Percentiles rank a stretch among this genome's conserved stretches.
Conservation (phyloP, 2,888 invertebrate genomes). For the Lobophora halterata region DNA sequence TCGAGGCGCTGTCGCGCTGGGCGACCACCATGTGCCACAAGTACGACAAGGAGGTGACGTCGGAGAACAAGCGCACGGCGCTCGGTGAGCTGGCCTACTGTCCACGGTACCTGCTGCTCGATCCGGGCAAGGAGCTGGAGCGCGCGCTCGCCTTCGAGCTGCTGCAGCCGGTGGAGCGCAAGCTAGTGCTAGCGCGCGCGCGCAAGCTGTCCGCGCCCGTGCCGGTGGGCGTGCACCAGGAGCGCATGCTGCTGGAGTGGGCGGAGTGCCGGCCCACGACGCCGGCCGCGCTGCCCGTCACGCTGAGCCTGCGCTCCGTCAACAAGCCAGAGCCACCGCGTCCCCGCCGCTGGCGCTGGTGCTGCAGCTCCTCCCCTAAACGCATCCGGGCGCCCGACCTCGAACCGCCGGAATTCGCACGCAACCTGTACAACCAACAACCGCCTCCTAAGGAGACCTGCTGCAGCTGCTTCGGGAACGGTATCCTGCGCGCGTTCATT, state of each 20-base stretch:
- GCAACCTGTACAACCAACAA: too few relatives aligned
- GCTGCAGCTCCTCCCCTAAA: slow-evolving; percentile 47
- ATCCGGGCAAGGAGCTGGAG: slow-evolving; percentile 83
- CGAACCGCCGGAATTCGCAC: slow-evolving; percentile 65
- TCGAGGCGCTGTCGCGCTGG: slow-evolving; percentile 82
- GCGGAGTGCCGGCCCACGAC: slow-evolving; percentile 63
- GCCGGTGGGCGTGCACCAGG: slow-evolving; percentile 71
- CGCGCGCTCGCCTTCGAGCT: slow-evolving; percentile 73
- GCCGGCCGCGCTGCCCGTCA: slow-evolving; percentile 68
- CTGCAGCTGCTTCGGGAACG: slow-evolving; percentile 75
- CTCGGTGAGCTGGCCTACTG: slow-evolving; percentile 80
- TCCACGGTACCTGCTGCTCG: slow-evolving; percentile 85
- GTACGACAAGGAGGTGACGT: slow-evolving; percentile 63
- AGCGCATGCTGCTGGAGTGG: slow-evolving; percentile 66
- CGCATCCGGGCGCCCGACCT: too few relatives aligned
- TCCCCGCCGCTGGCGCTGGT: slow-evolving; percentile 59
- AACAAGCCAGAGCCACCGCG: slow-evolving; percentile 56
- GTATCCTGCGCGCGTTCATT: slow-evolving; percentile 72
- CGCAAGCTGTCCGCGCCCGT: slow-evolving; percentile 66
- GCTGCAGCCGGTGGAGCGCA: slow-evolving; percentile 70
- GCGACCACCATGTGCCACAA: slow-evolving; percentile 70
- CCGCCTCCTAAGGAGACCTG: slow-evolving; percentile 62
- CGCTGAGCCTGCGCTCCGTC: slow-evolving; percentile 67
- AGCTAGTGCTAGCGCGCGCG: slow-evolving; percentile 66
- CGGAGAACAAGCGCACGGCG: slow-evolving; percentile 69